A percentile compares a stretch with the other conserved stretches of the same genome.
phyloP scores from a whole-genome alignment of 1,140 invertebrate genomes.

The Pseudomyrmex flavicornis region DNA sequence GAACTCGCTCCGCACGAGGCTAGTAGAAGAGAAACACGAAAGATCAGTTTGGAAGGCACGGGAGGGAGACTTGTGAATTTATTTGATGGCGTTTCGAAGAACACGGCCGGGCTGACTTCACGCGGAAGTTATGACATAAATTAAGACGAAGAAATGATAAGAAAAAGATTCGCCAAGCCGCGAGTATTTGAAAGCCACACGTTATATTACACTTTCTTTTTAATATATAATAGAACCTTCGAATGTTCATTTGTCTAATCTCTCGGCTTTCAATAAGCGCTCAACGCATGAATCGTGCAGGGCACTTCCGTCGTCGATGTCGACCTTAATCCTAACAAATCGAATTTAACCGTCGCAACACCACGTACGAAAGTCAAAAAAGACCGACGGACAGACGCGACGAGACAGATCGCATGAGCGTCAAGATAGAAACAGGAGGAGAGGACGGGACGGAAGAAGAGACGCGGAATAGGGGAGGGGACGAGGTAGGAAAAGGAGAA shows the following conservation, averaged over 20 bases:
- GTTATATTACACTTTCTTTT: neutral
- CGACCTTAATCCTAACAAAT: slow-evolving; percentile 84
- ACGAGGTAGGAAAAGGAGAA: slow-evolving; percentile 61
- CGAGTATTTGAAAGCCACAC: neutral
- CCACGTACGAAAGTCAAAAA: slow-evolving; percentile 43
- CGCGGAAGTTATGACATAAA: slow-evolving; percentile 23
- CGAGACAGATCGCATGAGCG: slow-evolving; percentile 56
- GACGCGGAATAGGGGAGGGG: slow-evolving; percentile 47
- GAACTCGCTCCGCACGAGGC: slow-evolving; percentile 64
- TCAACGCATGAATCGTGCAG: slow-evolving; percentile 16
- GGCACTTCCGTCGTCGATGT: slow-evolving; percentile 31
- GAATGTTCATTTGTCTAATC: slow-evolving; percentile 26
- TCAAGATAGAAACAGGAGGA: slow-evolving; percentile 61
- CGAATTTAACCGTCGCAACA: slow-evolving; percentile 81
- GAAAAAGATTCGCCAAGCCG: neutral
- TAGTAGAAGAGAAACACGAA: slow-evolving; percentile 74
- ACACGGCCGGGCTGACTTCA: neutral
- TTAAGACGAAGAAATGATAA: slow-evolving; percentile 16
- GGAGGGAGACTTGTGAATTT: slow-evolving; percentile 19
- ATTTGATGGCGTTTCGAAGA: slow-evolving; percentile 25
- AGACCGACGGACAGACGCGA: slow-evolving; percentile 62
- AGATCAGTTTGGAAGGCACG: slow-evolving; percentile 21
- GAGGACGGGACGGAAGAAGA: slow-evolving; percentile 64
- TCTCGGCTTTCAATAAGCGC: slow-evolving; percentile 32
- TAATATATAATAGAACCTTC: neutral